Percentiles rank a stretch among this genome's conserved stretches.
Conservation (phyloP, 1,140 invertebrate genomes). For the Lethrus apterus region DNA sequence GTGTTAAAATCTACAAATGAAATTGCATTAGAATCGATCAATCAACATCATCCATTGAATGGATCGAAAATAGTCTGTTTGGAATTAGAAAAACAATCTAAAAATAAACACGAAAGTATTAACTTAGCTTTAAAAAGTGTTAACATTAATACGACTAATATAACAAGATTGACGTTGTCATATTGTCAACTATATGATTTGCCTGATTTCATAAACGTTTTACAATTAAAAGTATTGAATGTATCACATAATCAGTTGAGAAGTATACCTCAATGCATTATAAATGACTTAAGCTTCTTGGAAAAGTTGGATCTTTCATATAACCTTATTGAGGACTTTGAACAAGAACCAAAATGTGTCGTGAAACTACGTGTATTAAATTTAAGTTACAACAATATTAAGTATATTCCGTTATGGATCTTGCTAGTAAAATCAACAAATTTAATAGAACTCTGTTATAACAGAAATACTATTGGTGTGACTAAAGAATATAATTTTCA, state of each 20-base stretch:
- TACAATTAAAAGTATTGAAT: background rate
- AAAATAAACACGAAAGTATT: too few relatives aligned
- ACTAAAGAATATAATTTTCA: conserved; percentile 1
- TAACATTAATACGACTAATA: too few relatives aligned
- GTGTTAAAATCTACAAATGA: too few relatives aligned
- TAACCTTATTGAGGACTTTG: conserved; percentile 1
- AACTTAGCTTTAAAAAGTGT: too few relatives aligned
- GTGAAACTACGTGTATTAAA: background rate
- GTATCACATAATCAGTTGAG: background rate
- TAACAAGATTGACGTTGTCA: too few relatives aligned
- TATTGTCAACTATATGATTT: background rate
- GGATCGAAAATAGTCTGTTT: too few relatives aligned
- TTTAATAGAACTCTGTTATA: conserved; percentile 2
- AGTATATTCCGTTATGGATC: conserved; percentile 2
- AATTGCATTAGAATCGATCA: too few relatives aligned
- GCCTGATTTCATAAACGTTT: background rate
- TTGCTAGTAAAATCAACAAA: conserved; percentile 1
- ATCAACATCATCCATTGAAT: too few relatives aligned
- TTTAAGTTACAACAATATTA: background rate
- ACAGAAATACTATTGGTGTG: background rate
- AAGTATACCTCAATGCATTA: background rate
- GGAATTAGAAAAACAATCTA: too few relatives aligned
- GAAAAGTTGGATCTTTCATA: conserved; percentile 5
- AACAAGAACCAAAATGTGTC: conserved; percentile 1
- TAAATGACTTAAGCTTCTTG: background rate